Base-by-base conservation (phyloP, 2,797 vertebrate species). In the Acrossocheilus fasciatus region DNA sequence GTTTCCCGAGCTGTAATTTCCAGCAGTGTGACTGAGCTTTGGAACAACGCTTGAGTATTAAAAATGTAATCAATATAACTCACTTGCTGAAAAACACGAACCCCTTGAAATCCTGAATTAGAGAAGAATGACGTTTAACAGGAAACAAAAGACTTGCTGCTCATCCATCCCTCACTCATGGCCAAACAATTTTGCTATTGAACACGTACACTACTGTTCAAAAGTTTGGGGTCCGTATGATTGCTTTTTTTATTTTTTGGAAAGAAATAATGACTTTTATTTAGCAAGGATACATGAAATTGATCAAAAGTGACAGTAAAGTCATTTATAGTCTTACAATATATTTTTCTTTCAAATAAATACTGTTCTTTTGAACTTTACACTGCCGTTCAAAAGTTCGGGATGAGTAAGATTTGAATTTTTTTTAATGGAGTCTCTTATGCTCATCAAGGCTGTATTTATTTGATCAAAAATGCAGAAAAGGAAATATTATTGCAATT, bases 1-100 rank as follows among this genome's bases (percentile, higher is more conserved):
- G 62, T 86, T 91, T 89, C 84, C 88, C 81, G 81, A 84, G 87
- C 91, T 92, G 92, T 82, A 79, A 91, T 93, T 92, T 90, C 86
- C 79, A 89, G 81, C 86, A 75, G 72, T 88, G 88, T 80, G 81
- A 93, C 84, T 50, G 83, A 86, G 89, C 86, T 88, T 89, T 70
- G 68, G 80, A 88, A 90, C 59, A 81, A 88, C 41, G 88, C 43
- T 20, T 83, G 74, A 81, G 87, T 84, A 73, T 15, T 10, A 79
- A 11, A 85, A 88, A 90, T 89, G 83, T 78, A 91, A 90, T 93
- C 64, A 86, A 86, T 88, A 80, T 79, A 74, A 82, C 83, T 82
- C 74, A 80, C 52, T 70, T 11, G 76, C 70, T 77, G 57, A 45
- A 68, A 41, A 43, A 76, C 52, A 70, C 70, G 34, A 72, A 30